A percentile compares a stretch with the other conserved stretches of the same genome.
These are phyloP conservation scores for Labeo catla DNA, from an alignment of 2,113 vertebrate species.

Conservation along the genomic window DNA sequence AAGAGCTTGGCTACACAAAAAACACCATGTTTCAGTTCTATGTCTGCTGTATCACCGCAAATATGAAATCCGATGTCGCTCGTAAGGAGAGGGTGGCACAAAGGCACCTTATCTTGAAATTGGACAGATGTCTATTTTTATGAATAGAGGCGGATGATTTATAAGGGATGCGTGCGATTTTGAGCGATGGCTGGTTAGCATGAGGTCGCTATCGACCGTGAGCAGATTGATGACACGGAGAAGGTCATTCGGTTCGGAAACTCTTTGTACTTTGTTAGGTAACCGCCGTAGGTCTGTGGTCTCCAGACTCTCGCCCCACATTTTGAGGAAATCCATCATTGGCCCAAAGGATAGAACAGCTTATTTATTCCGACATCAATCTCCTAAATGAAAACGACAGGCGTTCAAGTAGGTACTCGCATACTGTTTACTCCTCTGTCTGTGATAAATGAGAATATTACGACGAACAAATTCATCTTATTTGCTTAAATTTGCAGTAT, in stretches of 20 bases:
- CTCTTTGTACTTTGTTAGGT: conserved; percentile 1
- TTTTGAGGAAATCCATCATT: conserved; percentile 39
- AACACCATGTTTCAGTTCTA: conserved; percentile 33
- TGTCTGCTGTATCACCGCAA: background rate
- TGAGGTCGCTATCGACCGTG: background rate
- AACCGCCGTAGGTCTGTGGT: background rate
- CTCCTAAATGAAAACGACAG: conserved; percentile 8
- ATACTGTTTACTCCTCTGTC: conserved; percentile 26
- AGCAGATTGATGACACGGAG: conserved; percentile 12
- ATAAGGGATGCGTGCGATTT: conserved; percentile 41
- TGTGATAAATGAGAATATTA: conserved; percentile 37
- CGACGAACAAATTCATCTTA: conserved; percentile 10
- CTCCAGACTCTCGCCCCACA: conserved; percentile 29
- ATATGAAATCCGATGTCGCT: conserved; percentile 14
- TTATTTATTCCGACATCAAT: conserved; percentile 18
- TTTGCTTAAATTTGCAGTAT: conserved; percentile 6
- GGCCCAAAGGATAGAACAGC: conserved; percentile 44
- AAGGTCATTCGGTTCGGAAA: conserved; percentile 29
- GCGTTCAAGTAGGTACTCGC: conserved; percentile 13
- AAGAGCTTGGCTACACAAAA: conserved; percentile 23
- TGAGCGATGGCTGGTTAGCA: conserved; percentile 22
- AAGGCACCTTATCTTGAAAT: conserved; percentile 59
- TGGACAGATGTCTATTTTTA: conserved; percentile 63
- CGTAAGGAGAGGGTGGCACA: conserved; percentile 37
- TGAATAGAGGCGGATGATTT: conserved; percentile 49